Conservation (phyloP, 2,888 invertebrate genomes). For the Chelonus formosanus region DNA sequence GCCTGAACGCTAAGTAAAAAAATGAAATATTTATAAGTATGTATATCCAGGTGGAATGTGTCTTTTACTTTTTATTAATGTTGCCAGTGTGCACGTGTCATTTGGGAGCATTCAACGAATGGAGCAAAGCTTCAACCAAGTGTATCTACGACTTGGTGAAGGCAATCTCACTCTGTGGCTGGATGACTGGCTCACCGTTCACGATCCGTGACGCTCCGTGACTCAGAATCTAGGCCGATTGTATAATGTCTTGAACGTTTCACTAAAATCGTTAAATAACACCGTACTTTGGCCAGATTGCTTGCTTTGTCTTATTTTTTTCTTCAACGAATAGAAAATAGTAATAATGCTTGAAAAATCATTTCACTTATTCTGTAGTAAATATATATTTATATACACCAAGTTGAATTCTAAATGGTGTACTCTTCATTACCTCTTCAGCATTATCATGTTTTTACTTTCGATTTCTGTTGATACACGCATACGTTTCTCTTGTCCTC, state of each 20-base stretch:
- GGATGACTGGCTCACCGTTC: constrained; percentile 49
- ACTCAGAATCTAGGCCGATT: constrained; percentile 65
- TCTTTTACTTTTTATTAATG: neutral
- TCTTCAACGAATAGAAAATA: constrained; percentile 17
- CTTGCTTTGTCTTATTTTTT: constrained; percentile 41
- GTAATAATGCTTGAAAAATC: too few species aligned
- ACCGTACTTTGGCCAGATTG: constrained; percentile 55
- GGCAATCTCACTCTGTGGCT: constrained; percentile 50
- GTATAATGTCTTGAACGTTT: constrained; percentile 64
- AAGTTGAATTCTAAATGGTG: constrained; percentile 9
- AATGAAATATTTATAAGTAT: constrained; percentile 10
- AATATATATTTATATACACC: neutral
- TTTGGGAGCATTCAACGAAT: constrained; percentile 39
- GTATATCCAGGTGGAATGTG: constrained; percentile 19
- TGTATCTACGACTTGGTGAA: constrained; percentile 46
- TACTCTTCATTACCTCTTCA: neutral
- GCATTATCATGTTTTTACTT: constrained; percentile 19
- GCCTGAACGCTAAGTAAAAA: neutral
- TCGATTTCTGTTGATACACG: constrained; percentile 20
- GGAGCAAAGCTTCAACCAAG: constrained; percentile 39
- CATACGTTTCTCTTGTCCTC: constrained; percentile 24
- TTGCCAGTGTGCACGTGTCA: constrained; percentile 44
- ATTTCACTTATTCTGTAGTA: too few species aligned
- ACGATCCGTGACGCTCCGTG: constrained; percentile 65
- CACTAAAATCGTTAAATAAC: constrained; percentile 65